phyloP scores from a whole-genome alignment of 2,888 invertebrate species.

The Acrocera orbiculus region DNA sequence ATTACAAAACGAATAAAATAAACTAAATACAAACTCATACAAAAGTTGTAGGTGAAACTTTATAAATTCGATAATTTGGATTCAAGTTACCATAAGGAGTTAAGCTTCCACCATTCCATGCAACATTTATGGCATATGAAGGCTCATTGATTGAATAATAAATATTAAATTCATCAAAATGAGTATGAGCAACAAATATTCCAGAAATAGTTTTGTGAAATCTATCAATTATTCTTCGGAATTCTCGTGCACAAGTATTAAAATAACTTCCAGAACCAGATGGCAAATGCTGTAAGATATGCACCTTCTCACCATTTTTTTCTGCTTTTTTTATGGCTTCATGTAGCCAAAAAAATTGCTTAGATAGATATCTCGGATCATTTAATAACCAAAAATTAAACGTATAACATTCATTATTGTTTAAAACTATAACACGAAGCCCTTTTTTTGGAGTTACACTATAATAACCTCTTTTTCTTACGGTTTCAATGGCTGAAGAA shows the following conservation, averaged over 20 bases:
- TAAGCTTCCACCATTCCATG: conserved; percentile 71
- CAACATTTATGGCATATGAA: conserved; percentile 39
- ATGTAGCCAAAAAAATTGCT: conserved; percentile 67
- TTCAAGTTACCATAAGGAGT: conserved; percentile 57
- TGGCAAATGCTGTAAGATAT: conserved; percentile 70
- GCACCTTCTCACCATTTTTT: conserved; percentile 52
- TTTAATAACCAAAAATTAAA: conserved; percentile 45
- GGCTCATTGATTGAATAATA: conserved; percentile 37
- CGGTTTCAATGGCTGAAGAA: conserved; percentile 35
- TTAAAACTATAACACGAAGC: conserved; percentile 56
- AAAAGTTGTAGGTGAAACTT: conserved; percentile 40
- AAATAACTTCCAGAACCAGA: conserved; percentile 51
- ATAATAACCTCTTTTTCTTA: conserved; percentile 59
- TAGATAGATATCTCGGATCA: conserved; percentile 53
- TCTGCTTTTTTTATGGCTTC: conserved; percentile 57
- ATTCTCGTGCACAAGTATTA: conserved; percentile 53
- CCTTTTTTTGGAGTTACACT: conserved; percentile 47
- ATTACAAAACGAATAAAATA: neutral
- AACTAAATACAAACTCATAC: conserved; percentile 27
- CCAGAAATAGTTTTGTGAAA: conserved; percentile 56
- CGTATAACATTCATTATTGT: conserved; percentile 54
- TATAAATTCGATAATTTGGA: conserved; percentile 63
- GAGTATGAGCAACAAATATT: conserved; percentile 71
- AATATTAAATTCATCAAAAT: conserved; percentile 54
- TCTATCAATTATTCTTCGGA: conserved; percentile 46